Percentiles rank a stretch among this genome's conserved stretches.
Evolutionary conservation across 37 sponge, comb jelly and placozoan genomes (phyloP).

Genomic region (Halichondria panicea): DNA sequence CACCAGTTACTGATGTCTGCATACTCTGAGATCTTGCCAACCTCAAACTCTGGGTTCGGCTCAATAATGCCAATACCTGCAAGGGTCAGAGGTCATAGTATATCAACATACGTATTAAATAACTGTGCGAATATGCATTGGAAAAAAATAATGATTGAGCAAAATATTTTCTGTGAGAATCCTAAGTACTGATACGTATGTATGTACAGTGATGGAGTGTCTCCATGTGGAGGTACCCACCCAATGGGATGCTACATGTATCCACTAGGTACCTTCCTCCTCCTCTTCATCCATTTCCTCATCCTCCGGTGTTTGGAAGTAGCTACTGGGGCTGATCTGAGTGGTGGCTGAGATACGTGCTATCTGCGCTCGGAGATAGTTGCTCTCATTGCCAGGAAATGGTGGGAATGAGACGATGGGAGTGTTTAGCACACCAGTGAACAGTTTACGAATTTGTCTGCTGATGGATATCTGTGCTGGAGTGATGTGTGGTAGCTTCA

Average conservation of each 20-base stretch:
- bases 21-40: constrained; percentile 68
- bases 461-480: constrained; percentile 88
- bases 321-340: constrained; percentile 88
- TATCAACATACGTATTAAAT: background rate
- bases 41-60: constrained; percentile 90
- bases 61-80: constrained; percentile 50
- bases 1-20: constrained; percentile 90
- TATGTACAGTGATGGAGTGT: background rate
- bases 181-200: background rate
- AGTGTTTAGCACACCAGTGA: constrained; percentile 88
- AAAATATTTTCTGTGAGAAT: background rate
- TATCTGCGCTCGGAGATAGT: constrained; percentile 97
- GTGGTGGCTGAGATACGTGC: constrained; percentile 93
- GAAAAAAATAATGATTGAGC: background rate
- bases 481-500: constrained; percentile 89
- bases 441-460: constrained; percentile 83
- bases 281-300: constrained; percentile 92
- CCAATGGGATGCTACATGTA: background rate
- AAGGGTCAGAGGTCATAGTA: background rate
- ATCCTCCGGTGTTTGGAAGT: constrained; percentile 85
- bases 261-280: background rate
- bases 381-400: constrained; percentile 91
- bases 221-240: background rate
- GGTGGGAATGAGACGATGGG: constrained; percentile 87
- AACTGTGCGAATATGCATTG: background rate